Evolutionary conservation across 1,140 invertebrate genomes (phyloP).

Genomic region (Drosophila erecta): DNA sequence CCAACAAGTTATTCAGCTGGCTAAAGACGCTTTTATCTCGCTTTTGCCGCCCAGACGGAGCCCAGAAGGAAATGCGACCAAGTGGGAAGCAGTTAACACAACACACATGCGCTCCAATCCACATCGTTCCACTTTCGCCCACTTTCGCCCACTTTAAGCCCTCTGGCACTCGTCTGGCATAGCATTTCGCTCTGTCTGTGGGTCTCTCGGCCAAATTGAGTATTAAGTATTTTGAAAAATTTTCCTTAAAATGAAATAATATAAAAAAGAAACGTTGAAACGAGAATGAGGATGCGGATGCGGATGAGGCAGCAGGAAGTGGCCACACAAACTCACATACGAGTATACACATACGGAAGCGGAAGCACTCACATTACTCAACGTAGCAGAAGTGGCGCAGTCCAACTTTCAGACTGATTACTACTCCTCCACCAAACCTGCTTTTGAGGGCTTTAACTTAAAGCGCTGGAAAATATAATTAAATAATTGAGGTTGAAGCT

Average conservation of each 20-base stretch:
- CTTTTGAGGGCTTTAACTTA: constrained; percentile 17
- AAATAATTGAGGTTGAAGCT: too few relatives aligned
- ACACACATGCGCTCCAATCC: constrained; percentile 41
- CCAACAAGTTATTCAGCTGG: constrained; percentile 56
- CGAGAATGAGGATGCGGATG: constrained; percentile 4
- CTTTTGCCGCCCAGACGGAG: constrained; percentile 40
- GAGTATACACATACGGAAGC: constrained; percentile 57
- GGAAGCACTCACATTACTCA: constrained; percentile 78
- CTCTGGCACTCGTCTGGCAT: constrained; percentile 14
- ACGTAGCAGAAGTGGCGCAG: constrained; percentile 46
- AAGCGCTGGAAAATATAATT: constrained; percentile 3
- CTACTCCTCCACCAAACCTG: constrained; percentile 3
- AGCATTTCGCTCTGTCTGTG: constrained; percentile 34
- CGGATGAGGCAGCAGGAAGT: constrained; percentile 86
- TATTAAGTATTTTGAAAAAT: constrained; percentile 77
- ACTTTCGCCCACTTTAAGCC: background rate
- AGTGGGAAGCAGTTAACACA: constrained; percentile 64
- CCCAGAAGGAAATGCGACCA: constrained; percentile 40
- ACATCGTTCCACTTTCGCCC: background rate
- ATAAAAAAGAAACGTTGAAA: constrained; percentile 13
- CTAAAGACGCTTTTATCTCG: constrained; percentile 64
- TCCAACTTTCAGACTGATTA: constrained; percentile 35
- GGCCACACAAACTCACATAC: constrained; percentile 29
- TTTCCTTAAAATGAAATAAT: constrained; percentile 39
- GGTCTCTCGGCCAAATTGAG: constrained; percentile 65